Conservation (phyloP, 2,888 invertebrate genomes). For the Pheosia gnoma region DNA sequence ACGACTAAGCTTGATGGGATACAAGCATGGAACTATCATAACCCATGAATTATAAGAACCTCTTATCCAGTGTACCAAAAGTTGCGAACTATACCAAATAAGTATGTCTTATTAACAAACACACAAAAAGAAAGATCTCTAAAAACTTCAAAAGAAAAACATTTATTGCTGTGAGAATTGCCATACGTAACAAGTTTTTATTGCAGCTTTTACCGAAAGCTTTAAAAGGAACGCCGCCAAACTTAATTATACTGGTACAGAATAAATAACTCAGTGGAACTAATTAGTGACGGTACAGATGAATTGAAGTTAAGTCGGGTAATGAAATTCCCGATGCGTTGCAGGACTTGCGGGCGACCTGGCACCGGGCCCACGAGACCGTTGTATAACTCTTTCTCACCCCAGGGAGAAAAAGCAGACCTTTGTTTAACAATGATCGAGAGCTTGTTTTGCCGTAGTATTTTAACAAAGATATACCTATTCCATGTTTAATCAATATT, state of each 20-base stretch:
- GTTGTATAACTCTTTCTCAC: neutral
- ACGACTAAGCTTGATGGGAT: too few relatives aligned
- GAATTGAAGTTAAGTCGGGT: slow-evolving; percentile 52
- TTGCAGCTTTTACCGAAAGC: slow-evolving; percentile 18
- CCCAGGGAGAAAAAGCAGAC: neutral
- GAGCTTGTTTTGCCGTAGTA: too few relatives aligned
- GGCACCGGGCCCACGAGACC: neutral
- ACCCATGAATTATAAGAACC: too few relatives aligned
- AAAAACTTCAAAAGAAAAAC: neutral
- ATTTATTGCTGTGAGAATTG: slow-evolving; percentile 7
- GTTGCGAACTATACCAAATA: neutral
- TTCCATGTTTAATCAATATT: too few relatives aligned
- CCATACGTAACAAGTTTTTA: slow-evolving; percentile 8
- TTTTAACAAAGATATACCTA: too few relatives aligned
- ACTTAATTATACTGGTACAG: slow-evolving; percentile 47
- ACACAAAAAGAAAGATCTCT: neutral
- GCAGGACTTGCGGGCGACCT: neutral
- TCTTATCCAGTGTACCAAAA: neutral
- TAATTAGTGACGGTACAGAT: slow-evolving; percentile 59
- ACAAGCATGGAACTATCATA: too few relatives aligned
- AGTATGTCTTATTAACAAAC: neutral
- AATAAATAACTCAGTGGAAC: slow-evolving; percentile 60
- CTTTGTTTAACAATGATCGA: too few relatives aligned
- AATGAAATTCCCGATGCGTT: slow-evolving; percentile 59
- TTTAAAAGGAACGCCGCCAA: slow-evolving; percentile 26